phyloP scores from a whole-genome alignment of 1,140 invertebrate genomes.

The Leptopilina clavipes region DNA sequence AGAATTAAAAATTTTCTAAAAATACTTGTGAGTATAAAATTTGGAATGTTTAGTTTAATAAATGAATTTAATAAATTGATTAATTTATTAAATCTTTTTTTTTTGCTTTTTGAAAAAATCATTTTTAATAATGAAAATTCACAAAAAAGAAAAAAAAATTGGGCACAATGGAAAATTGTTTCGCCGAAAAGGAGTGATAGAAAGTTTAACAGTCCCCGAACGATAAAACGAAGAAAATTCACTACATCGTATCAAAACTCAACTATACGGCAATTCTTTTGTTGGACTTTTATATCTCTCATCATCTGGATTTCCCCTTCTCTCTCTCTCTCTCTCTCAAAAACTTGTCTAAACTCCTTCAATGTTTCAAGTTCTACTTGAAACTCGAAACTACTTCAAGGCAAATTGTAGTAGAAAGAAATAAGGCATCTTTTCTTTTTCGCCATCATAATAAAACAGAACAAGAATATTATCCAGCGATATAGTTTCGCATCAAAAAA shows the following conservation, averaged over 20 bases:
- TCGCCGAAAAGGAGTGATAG: neutral
- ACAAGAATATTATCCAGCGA: too few relatives aligned
- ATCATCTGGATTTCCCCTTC: neutral
- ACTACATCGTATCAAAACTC: neutral
- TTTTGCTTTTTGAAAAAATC: too few relatives aligned
- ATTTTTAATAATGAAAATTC: too few relatives aligned
- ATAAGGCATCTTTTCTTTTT: too few relatives aligned
- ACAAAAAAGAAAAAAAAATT: neutral
- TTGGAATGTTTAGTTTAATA: too few relatives aligned
- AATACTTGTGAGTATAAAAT: too few relatives aligned
- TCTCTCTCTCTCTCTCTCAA: too few relatives aligned
- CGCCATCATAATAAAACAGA: too few relatives aligned
- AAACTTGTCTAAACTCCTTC: neutral
- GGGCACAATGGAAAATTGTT: neutral
- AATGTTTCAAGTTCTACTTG: neutral
- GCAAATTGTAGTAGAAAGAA: neutral
- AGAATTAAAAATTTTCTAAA: too few relatives aligned
- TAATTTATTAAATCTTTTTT: too few relatives aligned
- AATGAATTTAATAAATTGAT: too few relatives aligned
- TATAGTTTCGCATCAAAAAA: too few relatives aligned
- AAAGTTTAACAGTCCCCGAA: neutral
- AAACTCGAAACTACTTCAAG: neutral
- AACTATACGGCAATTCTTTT: constrained; percentile 10
- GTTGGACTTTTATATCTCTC: neutral
- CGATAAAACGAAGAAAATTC: neutral